Evolutionary conservation across 1,140 invertebrate species (phyloP).

Genomic region (Drosophila subpulchrella): DNA sequence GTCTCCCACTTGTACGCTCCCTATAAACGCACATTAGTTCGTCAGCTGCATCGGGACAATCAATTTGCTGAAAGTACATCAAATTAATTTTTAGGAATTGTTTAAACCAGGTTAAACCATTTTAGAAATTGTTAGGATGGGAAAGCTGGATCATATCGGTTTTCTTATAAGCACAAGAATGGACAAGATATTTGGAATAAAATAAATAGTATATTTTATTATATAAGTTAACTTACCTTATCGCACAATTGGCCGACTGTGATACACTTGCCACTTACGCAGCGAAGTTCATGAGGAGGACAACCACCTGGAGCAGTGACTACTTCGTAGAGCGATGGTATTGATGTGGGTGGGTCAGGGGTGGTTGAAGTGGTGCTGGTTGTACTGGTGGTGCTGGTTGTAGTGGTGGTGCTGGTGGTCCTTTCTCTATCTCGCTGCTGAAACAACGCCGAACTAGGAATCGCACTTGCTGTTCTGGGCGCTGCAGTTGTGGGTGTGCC

Average conservation of each 20-base stretch:
- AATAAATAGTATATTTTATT: no score
- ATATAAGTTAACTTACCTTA: slow-evolving; percentile 72
- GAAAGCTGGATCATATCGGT: no score
- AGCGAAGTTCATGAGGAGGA: slow-evolving; percentile 86
- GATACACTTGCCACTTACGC: slow-evolving; percentile 88
- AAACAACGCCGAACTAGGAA: slow-evolving; percentile 59
- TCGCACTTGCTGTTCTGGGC: slow-evolving; percentile 63
- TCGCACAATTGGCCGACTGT: slow-evolving; percentile 87
- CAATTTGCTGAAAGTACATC: slow-evolving; percentile 77
- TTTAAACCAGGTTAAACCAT: neutral
- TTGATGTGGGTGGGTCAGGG: slow-evolving; percentile 20
- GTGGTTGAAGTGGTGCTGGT: slow-evolving; percentile 17
- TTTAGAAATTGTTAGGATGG: no score
- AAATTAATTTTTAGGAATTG: no score
- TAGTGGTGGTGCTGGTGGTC: slow-evolving; percentile 29
- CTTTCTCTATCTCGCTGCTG: slow-evolving; percentile 57
- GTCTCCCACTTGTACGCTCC: slow-evolving; percentile 54
- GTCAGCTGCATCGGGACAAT: slow-evolving; percentile 87
- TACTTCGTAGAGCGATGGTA: slow-evolving; percentile 1
- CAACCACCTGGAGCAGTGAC: slow-evolving; percentile 73
- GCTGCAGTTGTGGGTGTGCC: slow-evolving; percentile 53
- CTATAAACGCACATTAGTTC: slow-evolving; percentile 86
- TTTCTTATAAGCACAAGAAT: no score
- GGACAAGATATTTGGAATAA: no score
- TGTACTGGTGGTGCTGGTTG: slow-evolving; percentile 1